Evolutionary conservation across 2,888 invertebrate species (phyloP), one percentile per base, ranked within the genome.

Genomic region (Electrophaes corylata): DNA sequence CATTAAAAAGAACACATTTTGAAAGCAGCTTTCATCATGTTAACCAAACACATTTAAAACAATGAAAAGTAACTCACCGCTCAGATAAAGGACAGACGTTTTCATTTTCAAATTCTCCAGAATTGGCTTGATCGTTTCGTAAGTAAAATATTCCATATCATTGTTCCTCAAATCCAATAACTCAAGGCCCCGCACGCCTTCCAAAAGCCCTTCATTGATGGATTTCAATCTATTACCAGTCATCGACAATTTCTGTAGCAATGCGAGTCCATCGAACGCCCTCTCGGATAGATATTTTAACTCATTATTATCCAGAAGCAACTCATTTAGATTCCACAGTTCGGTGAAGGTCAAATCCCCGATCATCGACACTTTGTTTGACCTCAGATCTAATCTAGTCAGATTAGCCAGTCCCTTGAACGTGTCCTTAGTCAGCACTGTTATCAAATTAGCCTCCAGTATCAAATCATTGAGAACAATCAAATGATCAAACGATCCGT

Each of bases 301-400:
- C 76, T 93, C 93, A 84, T 95, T 95, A 77, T 94, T 93, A 81
- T 95, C 95, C 71, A 96, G 85, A 55, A 94, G 93, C 67, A 96
- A 89, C 73, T 95, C 95, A 67, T 93, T 93, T 51, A 96, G 86
- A 75, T 94, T 94, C 91, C 95, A 95, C 83, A 96, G 91, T 81
- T 96, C 96, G 4, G 95, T 93, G 86, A 97, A 97, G 46, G 95
- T 96, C 64, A 95, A 93, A 73, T 96, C 96, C 18, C 96, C 96
- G 66, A 97, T 93, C 92, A 95, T 95, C 63, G 94, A 94, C 72
- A 97, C 93, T 80, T 94, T 93, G 85, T 97, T 97, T 65, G 93
- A 92, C 70, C 95, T 94, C 74, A 97, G 87, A 86, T 96, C 95
- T 67, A 97, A 92, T 77, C 94, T 92, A 73, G 94, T 94, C 69